Base-by-base conservation (phyloP, 2,113 vertebrate genomes). In the Caranx ignobilis region DNA sequence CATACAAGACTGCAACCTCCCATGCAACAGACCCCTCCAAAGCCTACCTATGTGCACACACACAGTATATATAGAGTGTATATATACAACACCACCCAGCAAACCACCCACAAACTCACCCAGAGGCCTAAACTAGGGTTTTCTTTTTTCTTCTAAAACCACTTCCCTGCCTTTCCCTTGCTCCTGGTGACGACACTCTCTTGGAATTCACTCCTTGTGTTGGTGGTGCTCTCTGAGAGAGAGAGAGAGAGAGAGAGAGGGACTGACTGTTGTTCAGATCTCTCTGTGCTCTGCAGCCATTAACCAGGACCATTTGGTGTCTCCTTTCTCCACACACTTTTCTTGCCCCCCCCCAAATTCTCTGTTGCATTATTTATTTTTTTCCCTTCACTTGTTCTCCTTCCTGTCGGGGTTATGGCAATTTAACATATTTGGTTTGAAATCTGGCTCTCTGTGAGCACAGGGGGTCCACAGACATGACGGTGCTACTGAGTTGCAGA, bases 191-290 rank as follows among this genome's bases (percentile, higher is more conserved):
- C 94, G 84, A 82, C 93, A 93, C 86, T 85, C 93, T 93, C 93
- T 91, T 95, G 91, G 96, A 96, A 96, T 95, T 95, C 57, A 81
- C 87, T 93, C 85, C 93, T 94, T 75, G 91, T 94, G 83, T 91
- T 92, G 92, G 87, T 89, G 92, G 85, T 92, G 90, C 86, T 89
- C 89, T 86, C 65, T 31, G 54, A 85, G 13, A 72, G 67, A 34
- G 54, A 85, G 26, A 26, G 26, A 34, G 54, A 85, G 13, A 72
- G 67, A 34, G 54, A 85, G 15, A 71, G 67, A 82, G 75, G 80
- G 74, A 77, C 55, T 39, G 48, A 88, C 91, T 93, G 87, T 89
- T 85, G 81, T 80, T 88, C 81, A 90, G 79, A 85, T 85, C 83
- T 87, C 73, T 90, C 88, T 56, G 59, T 92, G 79, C 91, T 91